These are phyloP conservation scores for Crocodylus rhombifer DNA, from an alignment of 2,797 vertebrate genomes.

Conservation along the genomic window DNA sequence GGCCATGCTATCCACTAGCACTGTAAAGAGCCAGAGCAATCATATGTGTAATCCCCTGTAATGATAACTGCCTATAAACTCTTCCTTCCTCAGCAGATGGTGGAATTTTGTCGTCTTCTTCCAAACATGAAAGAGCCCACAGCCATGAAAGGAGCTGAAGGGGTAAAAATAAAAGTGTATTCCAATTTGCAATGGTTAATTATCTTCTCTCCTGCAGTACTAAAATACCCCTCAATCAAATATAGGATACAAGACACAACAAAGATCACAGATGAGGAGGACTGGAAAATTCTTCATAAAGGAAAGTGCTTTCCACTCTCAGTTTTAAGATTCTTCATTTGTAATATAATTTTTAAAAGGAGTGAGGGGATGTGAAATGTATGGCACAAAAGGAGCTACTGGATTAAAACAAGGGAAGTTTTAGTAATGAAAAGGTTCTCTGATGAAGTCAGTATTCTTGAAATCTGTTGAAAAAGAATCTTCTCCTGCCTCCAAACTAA, in stretches of 20 bases:
- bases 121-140: neutral
- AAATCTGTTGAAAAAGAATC: too few species aligned
- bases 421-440: too few species aligned
- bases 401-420: too few species aligned
- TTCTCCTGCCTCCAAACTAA: too few species aligned
- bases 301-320: neutral
- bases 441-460: too few species aligned
- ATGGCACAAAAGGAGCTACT: neutral
- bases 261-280: accelerated
- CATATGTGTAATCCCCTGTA: too few species aligned
- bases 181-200: neutral
- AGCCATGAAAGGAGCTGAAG: neutral
- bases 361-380: neutral
- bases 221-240: neutral
- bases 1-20: too few species aligned
- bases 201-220: neutral
- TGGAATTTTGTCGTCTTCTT: neutral
- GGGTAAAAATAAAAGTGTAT: neutral
- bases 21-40: too few species aligned
- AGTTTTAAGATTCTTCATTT: neutral
- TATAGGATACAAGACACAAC: accelerated
- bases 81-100: neutral
- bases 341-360: accelerated
- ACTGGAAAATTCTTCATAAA: neutral
- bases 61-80: neutral